These are phyloP conservation scores for Drosophila lini DNA, from an alignment of 1,140 invertebrate species.

Conservation along the genomic window DNA sequence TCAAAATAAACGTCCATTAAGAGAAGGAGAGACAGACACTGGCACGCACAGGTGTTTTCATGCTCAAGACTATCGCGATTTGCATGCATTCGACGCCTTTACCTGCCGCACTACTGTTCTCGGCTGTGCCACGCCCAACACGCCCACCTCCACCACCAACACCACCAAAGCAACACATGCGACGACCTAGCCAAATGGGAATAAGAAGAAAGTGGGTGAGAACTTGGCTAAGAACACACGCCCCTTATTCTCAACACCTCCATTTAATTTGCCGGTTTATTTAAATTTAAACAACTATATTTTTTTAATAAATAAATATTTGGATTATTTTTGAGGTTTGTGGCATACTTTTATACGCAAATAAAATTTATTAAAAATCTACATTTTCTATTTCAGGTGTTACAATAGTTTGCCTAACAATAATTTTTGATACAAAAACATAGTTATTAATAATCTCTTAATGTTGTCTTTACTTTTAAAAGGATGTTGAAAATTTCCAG, in stretches of 20 bases:
- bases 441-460: too few species aligned
- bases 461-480: too few species aligned
- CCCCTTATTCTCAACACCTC: background rate
- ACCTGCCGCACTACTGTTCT: slow-evolving; percentile 55
- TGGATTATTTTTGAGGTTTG: too few species aligned
- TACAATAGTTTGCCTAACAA: too few species aligned
- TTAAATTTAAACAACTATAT: background rate
- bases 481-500: too few species aligned
- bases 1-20: slow-evolving; percentile 5
- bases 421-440: too few species aligned
- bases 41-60: slow-evolving; percentile 34
- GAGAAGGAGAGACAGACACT: slow-evolving; percentile 12
- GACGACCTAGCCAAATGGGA: slow-evolving; percentile 59
- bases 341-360: too few species aligned
- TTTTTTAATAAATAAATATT: too few species aligned
- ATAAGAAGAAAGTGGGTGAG: slow-evolving; percentile 9
- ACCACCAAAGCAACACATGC: slow-evolving; percentile 78
- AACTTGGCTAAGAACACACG: background rate
- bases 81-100: slow-evolving; percentile 55
- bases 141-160: slow-evolving; percentile 35
- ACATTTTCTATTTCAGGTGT: too few species aligned
- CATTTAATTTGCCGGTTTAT: background rate
- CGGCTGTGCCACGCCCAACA: slow-evolving; percentile 56
- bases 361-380: too few species aligned
- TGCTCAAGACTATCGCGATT: slow-evolving; percentile 38